These are phyloP conservation scores for Arion vulgaris DNA, from an alignment of 1,140 invertebrate species.

Conservation along the genomic window DNA sequence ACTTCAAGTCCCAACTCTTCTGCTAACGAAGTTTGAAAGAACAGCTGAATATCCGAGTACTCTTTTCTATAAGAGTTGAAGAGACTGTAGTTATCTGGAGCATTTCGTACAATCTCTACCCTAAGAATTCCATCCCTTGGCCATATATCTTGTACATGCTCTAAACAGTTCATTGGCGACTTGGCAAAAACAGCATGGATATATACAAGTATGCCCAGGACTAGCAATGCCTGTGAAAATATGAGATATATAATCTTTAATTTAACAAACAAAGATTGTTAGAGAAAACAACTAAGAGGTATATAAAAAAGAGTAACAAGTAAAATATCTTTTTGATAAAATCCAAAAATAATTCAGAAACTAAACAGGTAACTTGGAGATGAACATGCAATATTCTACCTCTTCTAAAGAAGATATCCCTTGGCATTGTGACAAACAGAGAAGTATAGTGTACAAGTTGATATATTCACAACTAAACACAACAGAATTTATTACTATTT, in stretches of 20 bases:
- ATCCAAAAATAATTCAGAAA: too few species aligned
- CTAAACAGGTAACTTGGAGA: too few species aligned
- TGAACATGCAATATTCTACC: too few species aligned
- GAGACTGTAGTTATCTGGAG: constrained; percentile 70
- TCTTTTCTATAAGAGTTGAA: constrained; percentile 70
- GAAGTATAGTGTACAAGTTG: too few species aligned
- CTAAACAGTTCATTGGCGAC: constrained; percentile 92
- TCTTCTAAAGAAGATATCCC: too few species aligned
- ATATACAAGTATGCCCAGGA: constrained; percentile 93
- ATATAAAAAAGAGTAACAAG: too few species aligned
- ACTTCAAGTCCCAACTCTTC: constrained; percentile 36
- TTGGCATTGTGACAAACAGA: too few species aligned
- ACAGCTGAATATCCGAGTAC: constrained; percentile 42
- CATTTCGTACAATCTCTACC: constrained; percentile 92
- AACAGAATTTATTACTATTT: too few species aligned
- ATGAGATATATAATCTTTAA: neutral
- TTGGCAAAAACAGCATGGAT: constrained; percentile 95
- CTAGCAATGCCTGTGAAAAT: constrained; percentile 74
- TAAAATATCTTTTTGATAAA: too few species aligned
- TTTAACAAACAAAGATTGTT: neutral
- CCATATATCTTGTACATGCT: constrained; percentile 90
- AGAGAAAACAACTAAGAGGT: too few species aligned
- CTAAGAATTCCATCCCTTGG: constrained; percentile 94
- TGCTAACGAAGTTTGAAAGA: constrained; percentile 29
- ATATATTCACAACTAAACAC: too few species aligned